Base-by-base conservation (phyloP, 92 coral and sea anemone genomes). In the Muricea muricata region DNA sequence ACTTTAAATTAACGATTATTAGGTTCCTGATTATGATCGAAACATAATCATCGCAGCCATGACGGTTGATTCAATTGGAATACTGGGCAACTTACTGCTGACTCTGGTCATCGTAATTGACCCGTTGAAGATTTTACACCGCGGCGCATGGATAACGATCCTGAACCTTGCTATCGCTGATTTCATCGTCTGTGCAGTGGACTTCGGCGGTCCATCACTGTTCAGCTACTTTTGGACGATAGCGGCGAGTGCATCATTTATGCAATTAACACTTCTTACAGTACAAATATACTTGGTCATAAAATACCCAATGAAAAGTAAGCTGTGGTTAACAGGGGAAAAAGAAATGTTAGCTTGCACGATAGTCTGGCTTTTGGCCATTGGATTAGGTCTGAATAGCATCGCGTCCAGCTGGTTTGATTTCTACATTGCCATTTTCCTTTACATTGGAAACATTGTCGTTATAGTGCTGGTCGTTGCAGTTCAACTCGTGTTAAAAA, bases 331-430 rank as follows among this genome's bases (percentile, higher is more conserved):
- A 23, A 45, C 80, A 18, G 29, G 80, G 15, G 25, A 25, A 8
- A 95, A 0, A 91, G 73, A 25, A 91, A 88, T 65, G 94, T 83
- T 72, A 88, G 94, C 26, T 85, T 90, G 91, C 85, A 90, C 72
- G 65, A 90, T 91, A 90, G 88, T 75, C 84, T 93, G 82, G 93
- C 93, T 74, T 84, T 88, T 48, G 91, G 60, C 58, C 93, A 93
- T 14, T 93, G 94, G n/a, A 69, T 83, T 12, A 92, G 76, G 50
- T 37, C 39, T 34, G 6, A n/a, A 30, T 39, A 5, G 11, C 24
- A 70, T 37, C 1, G 12, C 52, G 76, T 8, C 3, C 18, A 17
- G 12, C 2, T 48, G 56, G 56, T 3, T 15, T 11, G 56, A 48
- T 39, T 39, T 39, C 17, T 5, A 1, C 48, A 15, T 9, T 1